Percentiles rank a stretch among this genome's conserved stretches.
These are phyloP conservation scores for Muscicapa striata DNA, from an alignment of 2,797 vertebrate genomes.

Conservation along the genomic window DNA sequence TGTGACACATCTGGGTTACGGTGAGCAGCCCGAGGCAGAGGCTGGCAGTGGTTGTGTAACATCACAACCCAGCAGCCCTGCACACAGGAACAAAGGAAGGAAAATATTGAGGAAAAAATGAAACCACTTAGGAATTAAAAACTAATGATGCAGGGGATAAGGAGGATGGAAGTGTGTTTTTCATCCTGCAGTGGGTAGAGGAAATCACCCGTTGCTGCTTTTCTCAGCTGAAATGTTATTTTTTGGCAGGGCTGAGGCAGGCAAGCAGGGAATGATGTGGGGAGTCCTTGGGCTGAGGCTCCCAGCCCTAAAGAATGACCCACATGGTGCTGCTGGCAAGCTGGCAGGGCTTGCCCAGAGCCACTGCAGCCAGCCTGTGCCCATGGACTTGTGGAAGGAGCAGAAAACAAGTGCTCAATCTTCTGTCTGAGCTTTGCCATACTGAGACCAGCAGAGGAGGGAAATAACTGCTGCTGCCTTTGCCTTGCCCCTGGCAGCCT, in stretches of 20 bases:
- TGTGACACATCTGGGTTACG: constrained; percentile 66
- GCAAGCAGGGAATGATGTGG: neutral
- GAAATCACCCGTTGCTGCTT: neutral
- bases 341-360: neutral
- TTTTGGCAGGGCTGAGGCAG: neutral
- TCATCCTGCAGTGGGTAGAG: neutral
- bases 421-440: neutral
- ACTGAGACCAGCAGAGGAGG: neutral
- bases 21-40: constrained; percentile 11
- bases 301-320: neutral
- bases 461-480: neutral
- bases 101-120: neutral
- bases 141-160: neutral
- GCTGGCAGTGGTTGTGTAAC: constrained; percentile 25
- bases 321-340: accelerated
- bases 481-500: neutral
- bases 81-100: neutral
- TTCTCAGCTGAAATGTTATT: neutral
- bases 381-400: neutral
- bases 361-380: neutral
- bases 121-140: neutral
- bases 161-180: neutral
- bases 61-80: neutral
- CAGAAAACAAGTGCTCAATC: neutral
- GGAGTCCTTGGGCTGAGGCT: neutral